Conservation (phyloP, 1,140 invertebrate genomes). For the Tribolium castaneum region DNA sequence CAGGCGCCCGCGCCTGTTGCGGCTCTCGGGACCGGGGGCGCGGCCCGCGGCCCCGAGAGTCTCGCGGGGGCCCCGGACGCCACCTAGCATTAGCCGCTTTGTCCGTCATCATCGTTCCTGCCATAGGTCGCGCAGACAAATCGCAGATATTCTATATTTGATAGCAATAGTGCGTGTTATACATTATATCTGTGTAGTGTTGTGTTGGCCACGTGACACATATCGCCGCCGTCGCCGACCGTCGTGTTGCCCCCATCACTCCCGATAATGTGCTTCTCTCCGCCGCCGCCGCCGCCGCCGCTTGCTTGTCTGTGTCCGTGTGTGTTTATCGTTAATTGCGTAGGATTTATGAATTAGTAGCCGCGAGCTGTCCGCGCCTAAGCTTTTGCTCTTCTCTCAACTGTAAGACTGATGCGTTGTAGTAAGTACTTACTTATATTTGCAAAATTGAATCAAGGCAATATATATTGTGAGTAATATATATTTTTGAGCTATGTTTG, state of each 20-base stretch:
- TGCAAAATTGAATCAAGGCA: constrained; percentile 61
- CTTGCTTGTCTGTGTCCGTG: constrained; percentile 37
- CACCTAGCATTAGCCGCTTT: constrained; percentile 60
- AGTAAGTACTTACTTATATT: constrained; percentile 59
- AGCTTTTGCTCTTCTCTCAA: constrained; percentile 48
- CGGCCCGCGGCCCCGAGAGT: constrained; percentile 43
- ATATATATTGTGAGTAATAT: constrained; percentile 59
- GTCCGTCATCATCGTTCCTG: constrained; percentile 62
- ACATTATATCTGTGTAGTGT: constrained; percentile 46
- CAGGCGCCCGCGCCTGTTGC: constrained; percentile 47
- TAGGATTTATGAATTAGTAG: constrained; percentile 22
- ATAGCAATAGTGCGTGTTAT: constrained; percentile 63
- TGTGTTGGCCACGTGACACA: constrained; percentile 54
- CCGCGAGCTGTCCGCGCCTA: constrained; percentile 39
- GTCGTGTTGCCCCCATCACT: constrained; percentile 41
- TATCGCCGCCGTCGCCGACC: constrained; percentile 47
- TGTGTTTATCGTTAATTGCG: constrained; percentile 16
- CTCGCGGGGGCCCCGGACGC: constrained; percentile 48
- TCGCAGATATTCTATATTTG: constrained; percentile 58
- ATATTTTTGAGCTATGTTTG: constrained; percentile 63
- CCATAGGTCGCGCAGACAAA: constrained; percentile 60
- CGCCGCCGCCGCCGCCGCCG: constrained; percentile 33
- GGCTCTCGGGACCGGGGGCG: constrained; percentile 47
- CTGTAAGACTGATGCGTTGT: constrained; percentile 62
- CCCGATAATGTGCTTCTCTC: constrained; percentile 63